Base-by-base conservation (phyloP, 1,140 invertebrate genomes). In the Idris sp. region DNA sequence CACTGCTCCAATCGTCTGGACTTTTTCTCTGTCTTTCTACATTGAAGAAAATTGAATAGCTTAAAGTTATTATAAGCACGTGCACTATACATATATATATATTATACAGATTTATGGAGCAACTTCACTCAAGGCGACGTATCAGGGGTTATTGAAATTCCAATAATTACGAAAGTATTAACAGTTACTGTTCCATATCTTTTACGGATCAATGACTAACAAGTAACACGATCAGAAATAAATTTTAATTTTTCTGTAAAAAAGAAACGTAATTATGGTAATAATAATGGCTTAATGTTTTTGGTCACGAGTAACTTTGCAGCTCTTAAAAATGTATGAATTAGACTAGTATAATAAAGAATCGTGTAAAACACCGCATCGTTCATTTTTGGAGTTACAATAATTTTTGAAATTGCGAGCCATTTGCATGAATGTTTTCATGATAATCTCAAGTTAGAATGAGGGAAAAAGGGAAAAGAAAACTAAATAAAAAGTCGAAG, bases 1-100 rank as follows among this genome's bases (percentile, higher is more conserved):
- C 77, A 18, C 8, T 11, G 26, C 18, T 78, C 77, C 79, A 80
- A 72, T 74, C 58, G 51, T 40, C 10, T 48, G 40, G 28, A 62
- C 48, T 74, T 62, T 8, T 59, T 58, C 53, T 28, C 28, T 40
- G 58, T 62, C 58, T 49, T 62, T 4, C 18, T 44, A 44, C 14
- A 58, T 44, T 8, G 40, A 44, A 46, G 61, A 36, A 64, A 65
- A 53, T 65, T 43, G 59, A 65, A 65, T 54, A 30, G 38, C 36
- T 51, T 30, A 19, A 44, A 53, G 28, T 64, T 64, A 44, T 53
- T 53, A 64, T 53, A 38, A 51, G 10, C 59, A 25, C 40, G 28
- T 43, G 36, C 38, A 33, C 38, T 53, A 43, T 53, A 51, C n/a
- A n/a, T n/a, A n/a, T n/a, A n/a, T n/a, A n/a, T n/a, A n/a, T n/a